Evolutionary conservation across 1,140 invertebrate species (phyloP), one percentile per base, ranked within the genome.

Genomic region (Cecropterus lyciades): DNA sequence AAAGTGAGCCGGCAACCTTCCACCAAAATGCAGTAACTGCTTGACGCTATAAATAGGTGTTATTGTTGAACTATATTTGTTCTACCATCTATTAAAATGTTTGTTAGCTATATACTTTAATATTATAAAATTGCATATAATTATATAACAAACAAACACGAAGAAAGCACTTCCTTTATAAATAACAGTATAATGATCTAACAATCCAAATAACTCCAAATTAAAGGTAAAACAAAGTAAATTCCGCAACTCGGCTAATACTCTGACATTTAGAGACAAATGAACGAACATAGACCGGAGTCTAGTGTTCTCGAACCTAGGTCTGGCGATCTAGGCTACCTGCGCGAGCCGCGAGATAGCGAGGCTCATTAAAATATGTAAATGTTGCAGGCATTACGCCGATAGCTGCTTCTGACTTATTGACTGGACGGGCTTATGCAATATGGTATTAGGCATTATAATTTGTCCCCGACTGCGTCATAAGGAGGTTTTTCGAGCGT

Each of bases 391-490:
- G 83, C 88, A 91, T 90, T 90, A 90, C 86, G 84, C 75, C 86
- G 88, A 91, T 89, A 89, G 86, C 82, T 87, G 82, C 86, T 84
- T 85, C 88, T 91, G 88, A 91, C 88, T 91, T 89, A 91, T 91
- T 91, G 88, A 87, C 86, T 88, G 85, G 84, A 84, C 66, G 59
- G 77, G 62, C 45, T 74, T 75, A 79, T 80, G 68, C 73, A 16
- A 55, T 46, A 53, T 17, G 20, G 20, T 24, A 24, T 24, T 24
- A 24, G 20, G 20, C 1, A n/a, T n/a, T n/a, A n/a, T n/a, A n/a
- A n/a, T n/a, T n/a, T n/a, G n/a, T n/a, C n/a, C n/a, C n/a, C n/a
- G n/a, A n/a, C n/a, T n/a, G n/a, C n/a, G n/a, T n/a, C n/a, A n/a
- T n/a, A n/a, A n/a, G n/a, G n/a, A n/a, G n/a, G n/a, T n/a, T n/a